Evolutionary conservation across 2,888 invertebrate genomes (phyloP), one percentile per base, ranked within the genome.

Genomic region (Lasioglossum zephyrum): DNA sequence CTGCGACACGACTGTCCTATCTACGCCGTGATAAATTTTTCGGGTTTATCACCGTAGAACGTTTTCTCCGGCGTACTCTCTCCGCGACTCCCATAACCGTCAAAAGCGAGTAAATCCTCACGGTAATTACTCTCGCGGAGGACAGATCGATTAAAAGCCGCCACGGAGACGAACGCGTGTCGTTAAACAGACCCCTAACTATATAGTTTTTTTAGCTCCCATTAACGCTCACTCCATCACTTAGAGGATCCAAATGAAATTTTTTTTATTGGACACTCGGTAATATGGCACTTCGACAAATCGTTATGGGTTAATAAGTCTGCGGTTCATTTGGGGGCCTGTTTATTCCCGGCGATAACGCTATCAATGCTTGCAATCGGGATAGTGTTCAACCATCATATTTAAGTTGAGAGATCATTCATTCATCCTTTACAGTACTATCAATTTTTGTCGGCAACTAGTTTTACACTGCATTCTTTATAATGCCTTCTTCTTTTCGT

Each of bases 21-120:
- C 60, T 26, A 11, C 11, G 26, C 60, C 4, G 41, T 41, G 82
- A 81, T 70, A 73, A 84, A 57, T 44, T 73, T 76, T 53, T 41
- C 44, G 3, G 47, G 16, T 66, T 72, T 66, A 70, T 76, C 63
- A 44, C 53, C 16, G 16, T 3, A 49, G 44, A 63, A 73, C 16
- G 44, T n/a, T 26, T 60, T 26, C 60, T 49, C 49, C 22, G 2
- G 2, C 22, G 22, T 49, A 22, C 8, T 49, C 49, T 8, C 22
- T 16, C 26, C 36, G 0, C 47, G 60, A 36, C 8, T 9, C 18
- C n/a, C 5, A n/a, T 4, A 47, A 18, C 49, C 16, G 18, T 18
- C 18, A 6, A 9, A 41, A 22, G 22, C 44, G n/a, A 36, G 39
- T 70, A 11, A 70, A 39, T 70, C 11, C 60, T 60, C 18, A 18